A percentile compares a stretch with the other conserved stretches of the same genome.
These are phyloP conservation scores for Halichondria panicea DNA, from an alignment of 37 sponge, comb jelly and placozoan species.

Conservation along the genomic window DNA sequence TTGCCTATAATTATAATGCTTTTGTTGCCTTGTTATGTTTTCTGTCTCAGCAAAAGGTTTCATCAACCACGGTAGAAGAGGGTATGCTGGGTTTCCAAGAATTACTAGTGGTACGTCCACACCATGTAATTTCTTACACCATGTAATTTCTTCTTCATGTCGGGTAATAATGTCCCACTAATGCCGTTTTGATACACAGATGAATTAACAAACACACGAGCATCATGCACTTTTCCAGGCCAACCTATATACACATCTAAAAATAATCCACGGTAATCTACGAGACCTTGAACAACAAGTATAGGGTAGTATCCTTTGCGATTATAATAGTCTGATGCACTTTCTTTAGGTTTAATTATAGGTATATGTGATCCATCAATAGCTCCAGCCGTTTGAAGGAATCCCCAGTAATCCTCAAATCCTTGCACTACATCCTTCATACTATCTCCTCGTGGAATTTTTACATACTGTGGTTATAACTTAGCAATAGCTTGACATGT, in stretches of 20 bases:
- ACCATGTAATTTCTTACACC: no score
- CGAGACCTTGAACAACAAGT: neutral
- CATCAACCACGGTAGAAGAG: conserved; percentile 48
- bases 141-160: no score
- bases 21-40: conserved; percentile 7
- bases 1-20: conserved; percentile 21
- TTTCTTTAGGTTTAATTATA: neutral
- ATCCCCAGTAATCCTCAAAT: neutral
- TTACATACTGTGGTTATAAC: neutral
- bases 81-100: conserved; percentile 43
- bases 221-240: neutral
- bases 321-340: neutral
- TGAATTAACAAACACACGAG: no score
- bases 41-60: conserved; percentile 19
- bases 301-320: neutral
- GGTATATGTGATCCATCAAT: neutral
- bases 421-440: neutral
- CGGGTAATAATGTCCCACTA: no score
- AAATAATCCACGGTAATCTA: neutral
- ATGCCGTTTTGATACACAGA: no score
- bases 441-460: neutral
- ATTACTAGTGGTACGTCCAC: conserved; percentile 21
- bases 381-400: neutral
- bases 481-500: neutral
- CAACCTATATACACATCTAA: neutral